These are phyloP conservation scores for Tetraneura akinire DNA, from an alignment of 1,140 invertebrate species.

Conservation along the genomic window DNA sequence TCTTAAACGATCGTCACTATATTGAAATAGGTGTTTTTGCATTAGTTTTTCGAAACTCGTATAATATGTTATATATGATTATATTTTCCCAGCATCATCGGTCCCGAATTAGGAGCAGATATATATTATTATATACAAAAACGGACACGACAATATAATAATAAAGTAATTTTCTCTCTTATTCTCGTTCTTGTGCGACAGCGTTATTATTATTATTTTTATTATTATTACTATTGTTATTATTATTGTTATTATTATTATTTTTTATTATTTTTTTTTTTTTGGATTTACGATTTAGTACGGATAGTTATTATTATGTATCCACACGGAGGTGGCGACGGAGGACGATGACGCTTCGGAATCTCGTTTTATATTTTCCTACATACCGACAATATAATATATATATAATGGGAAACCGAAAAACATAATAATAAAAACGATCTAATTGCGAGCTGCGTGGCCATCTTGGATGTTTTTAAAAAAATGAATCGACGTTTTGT, in stretches of 20 bases:
- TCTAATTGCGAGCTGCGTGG: slow-evolving; percentile 34
- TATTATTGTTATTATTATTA: slow-evolving; percentile 31
- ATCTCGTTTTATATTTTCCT: slow-evolving; percentile 36
- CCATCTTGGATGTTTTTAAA: slow-evolving; percentile 10
- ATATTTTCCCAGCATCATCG: slow-evolving; percentile 13
- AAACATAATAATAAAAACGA: slow-evolving; percentile 26
- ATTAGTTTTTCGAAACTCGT: slow-evolving; percentile 18
- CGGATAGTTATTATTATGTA: slow-evolving; percentile 48
- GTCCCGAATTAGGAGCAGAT: background rate
- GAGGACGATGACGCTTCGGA: slow-evolving; percentile 49
- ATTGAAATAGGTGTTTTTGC: slow-evolving; percentile 44
- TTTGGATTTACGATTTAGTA: slow-evolving; percentile 50
- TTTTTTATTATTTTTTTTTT: slow-evolving; percentile 21
- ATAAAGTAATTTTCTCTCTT: slow-evolving; percentile 41
- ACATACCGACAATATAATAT: slow-evolving; percentile 2
- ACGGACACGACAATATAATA: slow-evolving; percentile 7
- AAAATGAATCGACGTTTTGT: slow-evolving; percentile 39
- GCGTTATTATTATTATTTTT: slow-evolving; percentile 18
- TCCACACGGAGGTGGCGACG: background rate
- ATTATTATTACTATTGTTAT: slow-evolving; percentile 24
- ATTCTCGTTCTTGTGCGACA: slow-evolving; percentile 2
- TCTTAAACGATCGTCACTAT: background rate
- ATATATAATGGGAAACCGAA: slow-evolving; percentile 33
- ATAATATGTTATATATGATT: no score
- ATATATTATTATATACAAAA: no score